Evolutionary conservation across 2,888 invertebrate genomes (phyloP).

Genomic region (Epistrophe grossulariae): DNA sequence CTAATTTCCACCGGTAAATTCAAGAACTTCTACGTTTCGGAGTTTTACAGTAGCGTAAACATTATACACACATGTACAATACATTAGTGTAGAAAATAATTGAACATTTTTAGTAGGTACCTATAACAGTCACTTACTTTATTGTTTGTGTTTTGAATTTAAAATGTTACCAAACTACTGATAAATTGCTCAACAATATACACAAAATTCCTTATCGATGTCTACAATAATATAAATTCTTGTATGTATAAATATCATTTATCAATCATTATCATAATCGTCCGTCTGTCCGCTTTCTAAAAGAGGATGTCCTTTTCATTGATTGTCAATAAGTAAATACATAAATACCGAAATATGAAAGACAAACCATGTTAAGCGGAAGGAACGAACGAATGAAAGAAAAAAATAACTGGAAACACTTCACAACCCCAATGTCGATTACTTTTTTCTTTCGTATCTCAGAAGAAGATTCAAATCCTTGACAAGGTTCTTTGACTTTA

Average conservation of each 20-base stretch:
- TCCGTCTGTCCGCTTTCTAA: slow-evolving; percentile 10
- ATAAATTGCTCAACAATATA: background rate
- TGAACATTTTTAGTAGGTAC: too few relatives aligned
- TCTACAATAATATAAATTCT: background rate
- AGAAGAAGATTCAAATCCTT: slow-evolving; percentile 69
- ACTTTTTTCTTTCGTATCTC: slow-evolving; percentile 19
- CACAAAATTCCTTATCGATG: background rate
- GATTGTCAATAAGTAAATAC: slow-evolving; percentile 26
- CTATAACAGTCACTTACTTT: too few relatives aligned
- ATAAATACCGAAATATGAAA: slow-evolving; percentile 13
- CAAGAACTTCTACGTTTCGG: too few relatives aligned
- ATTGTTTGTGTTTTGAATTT: too few relatives aligned
- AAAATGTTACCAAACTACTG: too few relatives aligned
- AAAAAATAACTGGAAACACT: slow-evolving; percentile 48
- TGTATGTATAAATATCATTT: slow-evolving; percentile 2
- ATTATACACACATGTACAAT: too few relatives aligned
- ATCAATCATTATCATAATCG: background rate
- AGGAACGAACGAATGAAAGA: slow-evolving; percentile 23
- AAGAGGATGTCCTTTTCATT: slow-evolving; percentile 33
- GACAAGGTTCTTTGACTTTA: slow-evolving; percentile 73
- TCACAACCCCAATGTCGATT: slow-evolving; percentile 69
- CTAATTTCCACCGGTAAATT: too few relatives aligned
- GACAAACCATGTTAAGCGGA: slow-evolving; percentile 7
- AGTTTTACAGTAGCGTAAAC: too few relatives aligned
- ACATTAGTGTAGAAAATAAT: too few relatives aligned